Percentiles rank a stretch among this genome's conserved stretches.
These are phyloP conservation scores for human DNA, from an alignment of 2,113 vertebrate genomes.

Conservation along the genomic window DNA sequence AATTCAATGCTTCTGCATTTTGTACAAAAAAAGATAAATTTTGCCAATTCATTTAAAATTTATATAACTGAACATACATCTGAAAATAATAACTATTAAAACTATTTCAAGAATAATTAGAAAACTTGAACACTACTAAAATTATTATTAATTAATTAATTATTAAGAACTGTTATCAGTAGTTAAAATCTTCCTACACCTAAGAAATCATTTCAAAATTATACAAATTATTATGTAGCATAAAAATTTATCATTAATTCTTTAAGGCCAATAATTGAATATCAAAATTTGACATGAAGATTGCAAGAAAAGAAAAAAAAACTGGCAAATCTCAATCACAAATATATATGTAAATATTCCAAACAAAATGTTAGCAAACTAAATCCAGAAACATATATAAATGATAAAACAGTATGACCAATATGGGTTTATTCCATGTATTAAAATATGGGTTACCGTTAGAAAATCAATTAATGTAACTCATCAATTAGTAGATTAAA, in stretches of 20 bases:
- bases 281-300: background rate
- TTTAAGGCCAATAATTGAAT: background rate
- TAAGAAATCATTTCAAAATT: background rate
- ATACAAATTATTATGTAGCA: background rate
- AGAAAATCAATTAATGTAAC: background rate
- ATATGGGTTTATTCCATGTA: background rate
- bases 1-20: background rate
- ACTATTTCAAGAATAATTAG: background rate
- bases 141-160: background rate
- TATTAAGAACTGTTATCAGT: background rate
- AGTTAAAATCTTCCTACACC: background rate
- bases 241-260: background rate
- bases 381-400: background rate
- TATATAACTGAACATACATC: background rate
- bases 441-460: background rate
- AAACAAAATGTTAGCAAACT: background rate
- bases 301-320: background rate
- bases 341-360: background rate
- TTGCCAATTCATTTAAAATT: background rate
- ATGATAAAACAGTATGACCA: background rate
- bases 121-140: background rate
- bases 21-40: background rate
- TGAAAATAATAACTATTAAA: background rate
- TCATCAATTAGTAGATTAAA: background rate
- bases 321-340: background rate